A percentile compares a stretch with the other conserved stretches of the same genome.
Evolutionary conservation across 2,113 vertebrate genomes (phyloP).

Genomic region (Cynopterus brachyotis): DNA sequence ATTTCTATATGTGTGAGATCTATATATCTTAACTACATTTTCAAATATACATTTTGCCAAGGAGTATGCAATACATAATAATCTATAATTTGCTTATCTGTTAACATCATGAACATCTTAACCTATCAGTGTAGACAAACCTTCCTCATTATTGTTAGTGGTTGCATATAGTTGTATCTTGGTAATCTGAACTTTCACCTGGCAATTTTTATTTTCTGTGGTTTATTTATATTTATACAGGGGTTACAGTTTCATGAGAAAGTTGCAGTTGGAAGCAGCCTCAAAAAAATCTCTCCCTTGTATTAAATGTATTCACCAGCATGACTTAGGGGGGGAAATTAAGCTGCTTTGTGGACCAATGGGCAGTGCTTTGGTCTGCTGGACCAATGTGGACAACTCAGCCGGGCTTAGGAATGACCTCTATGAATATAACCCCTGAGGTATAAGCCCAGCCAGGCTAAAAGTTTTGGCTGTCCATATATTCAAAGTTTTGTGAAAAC

Average conservation of each 20-base stretch:
- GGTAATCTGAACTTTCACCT: not conserved
- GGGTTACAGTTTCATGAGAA: not conserved
- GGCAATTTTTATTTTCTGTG: not conserved
- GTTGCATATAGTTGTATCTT: not conserved
- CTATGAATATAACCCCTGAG: not conserved
- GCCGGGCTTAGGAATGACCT: not conserved
- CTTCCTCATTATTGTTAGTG: not conserved
- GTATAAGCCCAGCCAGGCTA: not conserved
- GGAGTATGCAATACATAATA: not conserved
- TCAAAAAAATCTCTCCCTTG: not conserved
- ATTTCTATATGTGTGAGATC: not conserved
- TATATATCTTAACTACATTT: not conserved
- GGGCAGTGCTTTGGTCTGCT: not conserved
- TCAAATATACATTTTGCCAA: not conserved
- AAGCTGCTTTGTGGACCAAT: not conserved
- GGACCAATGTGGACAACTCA: not conserved
- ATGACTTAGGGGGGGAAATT: not conserved
- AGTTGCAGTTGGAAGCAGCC: not conserved
- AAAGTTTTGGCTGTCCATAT: not conserved
- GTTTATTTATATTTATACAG: not conserved
- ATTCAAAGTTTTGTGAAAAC: not conserved
- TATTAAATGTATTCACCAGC: not conserved
- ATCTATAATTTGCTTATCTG: not conserved
- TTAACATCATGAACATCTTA: not conserved
- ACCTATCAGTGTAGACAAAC: not conserved